A percentile compares a stretch with the other conserved stretches of the same genome.
These are phyloP conservation scores for Ladona fulva DNA, from an alignment of 1,140 invertebrate species.

Conservation along the genomic window DNA sequence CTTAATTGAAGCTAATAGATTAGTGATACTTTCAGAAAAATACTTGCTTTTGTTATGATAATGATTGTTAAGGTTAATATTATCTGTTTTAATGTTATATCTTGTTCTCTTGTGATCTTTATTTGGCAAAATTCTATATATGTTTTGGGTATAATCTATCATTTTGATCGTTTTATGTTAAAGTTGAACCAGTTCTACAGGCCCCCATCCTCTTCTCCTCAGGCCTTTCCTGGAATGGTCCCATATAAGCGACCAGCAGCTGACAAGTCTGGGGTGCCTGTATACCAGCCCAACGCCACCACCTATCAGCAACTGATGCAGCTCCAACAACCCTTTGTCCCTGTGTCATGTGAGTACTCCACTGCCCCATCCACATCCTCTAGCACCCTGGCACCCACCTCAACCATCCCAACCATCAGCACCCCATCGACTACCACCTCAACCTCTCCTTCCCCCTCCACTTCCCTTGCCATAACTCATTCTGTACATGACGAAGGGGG, in stretches of 20 bases:
- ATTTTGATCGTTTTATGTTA: no score
- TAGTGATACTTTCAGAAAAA: no score
- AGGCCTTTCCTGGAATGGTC: conserved; percentile 89
- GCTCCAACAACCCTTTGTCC: conserved; percentile 80
- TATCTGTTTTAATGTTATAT: no score
- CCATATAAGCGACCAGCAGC: conserved; percentile 89
- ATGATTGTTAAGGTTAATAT: no score
- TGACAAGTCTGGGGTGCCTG: conserved; percentile 89
- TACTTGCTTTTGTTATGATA: no score
- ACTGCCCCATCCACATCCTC: conserved; percentile 38
- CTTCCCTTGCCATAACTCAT: conserved; percentile 22
- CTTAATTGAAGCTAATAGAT: no score
- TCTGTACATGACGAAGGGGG: conserved; percentile 12
- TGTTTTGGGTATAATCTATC: no score
- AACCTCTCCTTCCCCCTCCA: conserved; percentile 35
- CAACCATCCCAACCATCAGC: conserved; percentile 24
- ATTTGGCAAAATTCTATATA: no score
- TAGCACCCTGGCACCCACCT: conserved; percentile 24
- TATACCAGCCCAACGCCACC: conserved; percentile 79
- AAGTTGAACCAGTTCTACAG: background rate
- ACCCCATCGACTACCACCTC: conserved; percentile 27
- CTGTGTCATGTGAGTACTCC: conserved; percentile 86
- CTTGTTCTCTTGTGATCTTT: no score
- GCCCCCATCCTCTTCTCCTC: conserved; percentile 33
- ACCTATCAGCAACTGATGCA: conserved; percentile 94